Conservation (phyloP, 2,113 vertebrate genomes). For the Bombycilla garrulus region DNA sequence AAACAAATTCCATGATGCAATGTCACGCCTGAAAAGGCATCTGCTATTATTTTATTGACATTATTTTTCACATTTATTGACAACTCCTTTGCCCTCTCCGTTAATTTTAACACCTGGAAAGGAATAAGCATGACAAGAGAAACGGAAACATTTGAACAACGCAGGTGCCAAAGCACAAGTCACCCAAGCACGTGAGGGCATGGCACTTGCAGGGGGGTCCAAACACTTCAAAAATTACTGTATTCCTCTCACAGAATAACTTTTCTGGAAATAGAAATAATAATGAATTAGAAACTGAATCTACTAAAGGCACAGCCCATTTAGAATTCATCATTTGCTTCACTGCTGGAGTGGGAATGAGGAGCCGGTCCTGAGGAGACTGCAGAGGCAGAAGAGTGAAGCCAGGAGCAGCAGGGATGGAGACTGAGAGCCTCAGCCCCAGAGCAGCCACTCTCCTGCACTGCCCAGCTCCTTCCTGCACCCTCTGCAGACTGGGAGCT, state of each 20-base stretch:
- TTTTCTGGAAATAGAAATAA: background rate
- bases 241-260: background rate
- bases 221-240: background rate
- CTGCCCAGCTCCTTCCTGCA: background rate
- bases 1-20: background rate
- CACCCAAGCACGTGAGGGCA: background rate
- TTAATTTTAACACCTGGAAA: background rate
- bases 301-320: accelerated
- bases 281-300: background rate
- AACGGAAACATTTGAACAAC: background rate
- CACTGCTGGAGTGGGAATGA: background rate
- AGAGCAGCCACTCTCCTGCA: background rate
- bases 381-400: background rate
- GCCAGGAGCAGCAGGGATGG: background rate
- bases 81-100: background rate
- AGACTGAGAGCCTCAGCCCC: background rate
- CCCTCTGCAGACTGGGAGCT: background rate
- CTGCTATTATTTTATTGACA: background rate
- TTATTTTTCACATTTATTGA: background rate
- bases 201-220: background rate
- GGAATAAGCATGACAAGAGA: background rate
- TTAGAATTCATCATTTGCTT: background rate
- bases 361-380: background rate
- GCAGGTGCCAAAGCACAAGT: background rate
- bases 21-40: background rate